phyloP scores from a whole-genome alignment of 2,113 vertebrate species.

The Planiliza haematocheilus region DNA sequence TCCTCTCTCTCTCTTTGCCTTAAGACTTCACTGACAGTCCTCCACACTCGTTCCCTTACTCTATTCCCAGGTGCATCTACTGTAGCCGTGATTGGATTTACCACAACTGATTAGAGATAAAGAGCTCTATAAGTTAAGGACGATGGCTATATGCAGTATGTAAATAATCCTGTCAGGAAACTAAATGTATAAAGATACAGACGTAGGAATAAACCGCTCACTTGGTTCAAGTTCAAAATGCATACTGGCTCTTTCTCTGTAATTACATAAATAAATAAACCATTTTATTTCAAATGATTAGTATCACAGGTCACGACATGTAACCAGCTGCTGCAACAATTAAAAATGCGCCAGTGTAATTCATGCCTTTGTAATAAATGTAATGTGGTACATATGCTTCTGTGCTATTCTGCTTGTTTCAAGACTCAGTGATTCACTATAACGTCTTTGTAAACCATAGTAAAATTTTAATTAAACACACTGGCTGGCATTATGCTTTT shows the following conservation, averaged over 20 bases:
- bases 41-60: slow-evolving; percentile 12
- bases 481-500: no score
- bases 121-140: slow-evolving; percentile 2
- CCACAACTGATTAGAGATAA: slow-evolving; percentile 3
- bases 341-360: slow-evolving; percentile 14
- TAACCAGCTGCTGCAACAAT: slow-evolving; percentile 3
- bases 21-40: slow-evolving; percentile 42
- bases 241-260: neutral
- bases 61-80: slow-evolving; percentile 3
- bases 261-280: slow-evolving; percentile 30
- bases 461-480: no score
- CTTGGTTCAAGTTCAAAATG: slow-evolving; percentile 7
- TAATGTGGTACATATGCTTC: slow-evolving; percentile 5
- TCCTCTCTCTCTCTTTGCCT: slow-evolving; percentile 38
- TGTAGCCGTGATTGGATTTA: slow-evolving; percentile 11
- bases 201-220: neutral
- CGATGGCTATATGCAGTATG: neutral
- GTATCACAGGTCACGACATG: neutral
- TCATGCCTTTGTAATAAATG: slow-evolving; percentile 31
- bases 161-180: slow-evolving; percentile 5
- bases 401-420: slow-evolving; percentile 8
- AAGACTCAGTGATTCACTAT: slow-evolving; percentile 19
- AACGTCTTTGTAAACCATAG: neutral
- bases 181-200: neutral
- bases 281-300: neutral